Evolutionary conservation across 2,797 vertebrate species (phyloP), one percentile per base, ranked within the genome.

Genomic region (Labeo calbasu): DNA sequence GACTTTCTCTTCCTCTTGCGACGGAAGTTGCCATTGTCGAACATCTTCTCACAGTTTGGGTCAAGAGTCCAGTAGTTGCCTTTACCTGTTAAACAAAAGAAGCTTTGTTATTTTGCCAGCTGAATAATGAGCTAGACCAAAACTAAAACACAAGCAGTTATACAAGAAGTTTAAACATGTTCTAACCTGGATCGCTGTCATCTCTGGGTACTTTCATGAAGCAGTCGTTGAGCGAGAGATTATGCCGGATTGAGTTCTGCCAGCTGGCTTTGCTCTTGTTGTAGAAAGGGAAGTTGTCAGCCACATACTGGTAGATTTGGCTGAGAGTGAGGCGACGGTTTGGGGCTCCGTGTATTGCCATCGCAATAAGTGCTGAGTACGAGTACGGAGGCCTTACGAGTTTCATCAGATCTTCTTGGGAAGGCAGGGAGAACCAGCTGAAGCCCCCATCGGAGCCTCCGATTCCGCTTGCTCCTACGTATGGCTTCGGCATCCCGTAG

Each of bases 31-130:
- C 98, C 98, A 0, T 99, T 99, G 92, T 99, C 97, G 1, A 99
- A 99, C 96, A 97, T 97, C 90, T 99, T 99, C 85, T 99, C 97
- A 81, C 97, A 99, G 93, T 97, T 98, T 0, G 98, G 97, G 81
- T 99, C 98, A 87, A 99, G 91, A 69, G 96, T 98, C 98, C 98
- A 99, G 91, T 98, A 99, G 92, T 97, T 98, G 32, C 98, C 98
- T 90, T 99, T 99, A 78, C 98, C 98, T 99, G 69, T 65, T 82
- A 48, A 80, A 50, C 36, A 36, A 36, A 57, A 71, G 12, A 36
- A 66, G 70, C 13, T 40, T 48, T n/a, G 57, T 79, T 70, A 65
- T 25, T 75, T 28, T 68, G 5, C 11, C n/a, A 51, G 28, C 19
- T 40, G n/a, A 43, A 36, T 8, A 55, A 66, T 17, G 9, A n/a